Base-by-base conservation (phyloP, 2,888 invertebrate genomes). In the Apomyelois bistriatella region DNA sequence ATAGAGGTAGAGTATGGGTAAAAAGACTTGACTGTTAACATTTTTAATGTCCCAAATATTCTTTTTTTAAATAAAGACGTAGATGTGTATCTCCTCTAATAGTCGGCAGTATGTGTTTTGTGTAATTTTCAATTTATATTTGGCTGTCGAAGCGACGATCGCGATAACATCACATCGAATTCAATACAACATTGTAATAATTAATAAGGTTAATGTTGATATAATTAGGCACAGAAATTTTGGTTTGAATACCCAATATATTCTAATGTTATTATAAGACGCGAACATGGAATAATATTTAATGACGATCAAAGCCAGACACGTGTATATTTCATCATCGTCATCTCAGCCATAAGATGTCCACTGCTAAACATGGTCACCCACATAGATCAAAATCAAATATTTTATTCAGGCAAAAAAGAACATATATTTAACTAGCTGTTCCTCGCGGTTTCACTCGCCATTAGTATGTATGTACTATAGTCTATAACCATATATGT, bases 51-150 rank as follows among this genome's bases (percentile, higher is more conserved):
- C n/a, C n/a, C n/a, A n/a, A n/a, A n/a, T n/a, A n/a, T n/a, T n/a
- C n/a, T n/a, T 37, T 37, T 36, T n/a, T 17, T 12, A n/a, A 2
- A 32, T 8, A 32, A 16, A 35, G 15, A 46, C 8, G 13, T 46
- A 46, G 68, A 71, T 71, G 48, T 46, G 40, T 64, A 74, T 72
- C 74, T 60, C 28, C 48, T 48, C 55, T 56, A 58, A 57, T 57
- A 53, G 59, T 57, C 53, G 53, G 54, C 56, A 56, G 40, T 35
- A 46, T 50, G 53, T 52, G 36, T 38, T 52, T 50, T 51, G 55
- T 53, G 53, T 56, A 55, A 55, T 55, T 49, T 36, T 32, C 43
- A 53, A 52, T 53, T 59, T 54, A 53, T 51, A 42, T 59, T 57
- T 53, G 51, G 53, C 32, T 32, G 32, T 15, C 15, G 30, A 10